Base-by-base conservation (phyloP, 2,888 invertebrate genomes). In the Encarsia formosa region DNA sequence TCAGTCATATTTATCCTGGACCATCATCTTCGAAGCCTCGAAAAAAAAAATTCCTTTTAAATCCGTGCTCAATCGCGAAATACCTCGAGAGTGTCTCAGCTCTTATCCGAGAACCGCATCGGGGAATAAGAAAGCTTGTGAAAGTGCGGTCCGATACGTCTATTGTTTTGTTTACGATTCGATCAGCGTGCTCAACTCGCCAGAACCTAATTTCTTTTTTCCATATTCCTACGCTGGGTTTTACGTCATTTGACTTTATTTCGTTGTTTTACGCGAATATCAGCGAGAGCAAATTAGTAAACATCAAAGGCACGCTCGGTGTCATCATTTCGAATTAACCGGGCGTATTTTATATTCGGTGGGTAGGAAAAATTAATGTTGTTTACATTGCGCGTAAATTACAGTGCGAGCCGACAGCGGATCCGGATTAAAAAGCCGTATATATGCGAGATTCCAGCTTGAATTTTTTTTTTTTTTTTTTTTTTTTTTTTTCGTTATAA, bases 361-460 rank as follows among this genome's bases (percentile, higher is more conserved):
- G 34, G 24, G 37, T 42, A 29, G 24, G 22, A 41, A 49, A 49
- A 54, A 57, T 54, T 50, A 51, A 57, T 54, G 56, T 57, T 57
- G 56, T 57, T 57, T 57, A 57, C 56, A 57, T 57, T 57, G 51
- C 44, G 35, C 53, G 56, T 57, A 57, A 57, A 57, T 57, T 57
- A 57, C 41, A 50, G 49, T 19, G 29, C 24, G 46, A 40, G 26
- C 11, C 41, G 48, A 40, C 41, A 39, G 43, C 44, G 5, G 41
- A 16, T 18, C 19, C 37, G 45, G 52, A 52, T 56, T 56, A 56
- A 44, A 56, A 44, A 48, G 24, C 44, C 43, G 43, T 32, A 40
- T 47, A 24, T 32, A 31, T 37, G n/a, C n/a, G n/a, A n/a, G n/a
- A n/a, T n/a, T n/a, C n/a, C n/a, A n/a, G n/a, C n/a, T n/a, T n/a